Percentiles rank a stretch among this genome's conserved stretches.
phyloP scores from a whole-genome alignment of 2,113 vertebrate species.

The Hipposideros armiger region DNA sequence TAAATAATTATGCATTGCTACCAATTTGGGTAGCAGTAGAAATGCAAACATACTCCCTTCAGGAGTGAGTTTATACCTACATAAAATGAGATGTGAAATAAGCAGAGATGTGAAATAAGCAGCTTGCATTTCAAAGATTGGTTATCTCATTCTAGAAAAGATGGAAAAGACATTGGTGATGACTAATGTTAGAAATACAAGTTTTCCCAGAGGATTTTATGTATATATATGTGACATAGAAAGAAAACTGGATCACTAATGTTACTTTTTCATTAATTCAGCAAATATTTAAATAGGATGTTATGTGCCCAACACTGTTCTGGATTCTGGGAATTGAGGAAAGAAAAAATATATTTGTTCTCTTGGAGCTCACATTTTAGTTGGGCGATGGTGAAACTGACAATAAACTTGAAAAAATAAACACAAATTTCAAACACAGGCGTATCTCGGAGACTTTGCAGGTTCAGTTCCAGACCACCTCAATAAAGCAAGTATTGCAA shows the following conservation, averaged over 20 bases:
- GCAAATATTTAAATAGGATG: not conserved
- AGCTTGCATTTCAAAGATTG: not conserved
- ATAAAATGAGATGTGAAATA: not conserved
- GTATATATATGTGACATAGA: not conserved
- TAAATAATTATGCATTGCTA: not conserved
- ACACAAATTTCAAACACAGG: not conserved
- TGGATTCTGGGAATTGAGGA: not conserved
- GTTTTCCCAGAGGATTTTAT: constrained; percentile 3
- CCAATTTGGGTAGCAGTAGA: not conserved
- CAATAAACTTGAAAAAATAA: not conserved
- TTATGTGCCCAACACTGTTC: not conserved
- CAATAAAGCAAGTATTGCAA: not conserved
- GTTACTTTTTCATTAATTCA: not conserved
- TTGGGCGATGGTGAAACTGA: not conserved
- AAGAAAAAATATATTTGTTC: not conserved
- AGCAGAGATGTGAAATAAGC: too few species aligned
- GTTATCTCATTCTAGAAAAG: constrained; percentile 1
- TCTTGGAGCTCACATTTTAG: not conserved
- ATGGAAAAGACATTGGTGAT: constrained; percentile 18
- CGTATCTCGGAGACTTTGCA: not conserved
- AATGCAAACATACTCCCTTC: not conserved
- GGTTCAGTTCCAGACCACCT: not conserved
- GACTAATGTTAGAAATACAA: not conserved
- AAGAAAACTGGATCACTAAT: not conserved
- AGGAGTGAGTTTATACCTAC: not conserved